phyloP scores from a whole-genome alignment of 2,113 vertebrate species.

The Todiramphus chloris region DNA sequence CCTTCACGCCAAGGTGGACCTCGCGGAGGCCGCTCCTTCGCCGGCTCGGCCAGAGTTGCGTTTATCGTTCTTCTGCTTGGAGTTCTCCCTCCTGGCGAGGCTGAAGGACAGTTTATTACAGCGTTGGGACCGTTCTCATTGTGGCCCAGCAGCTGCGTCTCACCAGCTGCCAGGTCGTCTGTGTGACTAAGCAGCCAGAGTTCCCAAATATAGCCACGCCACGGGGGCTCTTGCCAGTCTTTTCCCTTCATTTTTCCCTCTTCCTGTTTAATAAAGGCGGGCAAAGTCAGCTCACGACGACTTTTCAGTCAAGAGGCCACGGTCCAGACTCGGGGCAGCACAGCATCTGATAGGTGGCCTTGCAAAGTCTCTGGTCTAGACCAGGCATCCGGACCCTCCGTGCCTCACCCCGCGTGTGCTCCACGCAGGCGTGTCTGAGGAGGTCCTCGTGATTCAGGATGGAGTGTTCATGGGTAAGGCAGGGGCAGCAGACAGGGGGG shows the following conservation, averaged over 20 bases:
- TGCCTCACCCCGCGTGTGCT: neutral
- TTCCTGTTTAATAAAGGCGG: neutral
- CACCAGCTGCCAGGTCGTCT: conserved; percentile 37
- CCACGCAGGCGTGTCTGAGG: neutral
- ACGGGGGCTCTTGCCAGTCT: conserved; percentile 3
- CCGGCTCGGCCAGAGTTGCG: neutral
- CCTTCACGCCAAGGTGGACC: neutral
- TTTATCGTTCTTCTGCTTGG: neutral
- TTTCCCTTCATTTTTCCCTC: neutral
- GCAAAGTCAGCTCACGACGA: neutral
- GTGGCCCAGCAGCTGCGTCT: conserved; percentile 51
- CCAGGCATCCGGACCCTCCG: neutral
- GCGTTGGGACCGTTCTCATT: neutral
- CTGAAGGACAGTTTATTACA: conserved; percentile 46
- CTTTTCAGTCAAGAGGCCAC: neutral
- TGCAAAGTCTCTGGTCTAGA: neutral
- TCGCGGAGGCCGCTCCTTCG: neutral
- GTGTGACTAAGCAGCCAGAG: conserved; percentile 57
- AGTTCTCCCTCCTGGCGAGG: conserved; percentile 2
- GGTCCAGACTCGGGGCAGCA: neutral
- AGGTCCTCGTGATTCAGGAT: neutral
- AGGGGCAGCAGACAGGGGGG: neutral
- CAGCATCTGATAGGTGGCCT: neutral
- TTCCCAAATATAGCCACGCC: conserved; percentile 47
- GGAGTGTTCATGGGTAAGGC: neutral